A percentile compares a stretch with the other conserved stretches of the same genome.
Conservation (phyloP, 1,140 invertebrate genomes). For the Ctenoplectra terminalis region DNA sequence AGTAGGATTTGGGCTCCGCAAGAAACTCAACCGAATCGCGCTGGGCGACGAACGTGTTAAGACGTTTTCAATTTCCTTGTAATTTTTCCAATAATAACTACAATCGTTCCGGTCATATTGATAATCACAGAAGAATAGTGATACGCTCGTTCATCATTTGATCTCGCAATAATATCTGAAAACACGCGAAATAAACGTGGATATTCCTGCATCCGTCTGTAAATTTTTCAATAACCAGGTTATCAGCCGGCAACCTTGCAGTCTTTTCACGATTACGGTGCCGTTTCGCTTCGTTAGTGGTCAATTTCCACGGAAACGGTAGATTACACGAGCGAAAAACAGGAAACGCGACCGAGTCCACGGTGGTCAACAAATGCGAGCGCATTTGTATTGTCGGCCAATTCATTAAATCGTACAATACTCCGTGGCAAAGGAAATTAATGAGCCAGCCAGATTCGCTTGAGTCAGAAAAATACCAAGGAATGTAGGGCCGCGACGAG, state of each 20-base stretch:
- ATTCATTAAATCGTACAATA: conserved; percentile 51
- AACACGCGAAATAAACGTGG: neutral
- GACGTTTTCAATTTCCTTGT: too few species aligned
- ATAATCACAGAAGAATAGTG: too few species aligned
- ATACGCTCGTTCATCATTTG: too few species aligned
- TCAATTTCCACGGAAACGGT: conserved; percentile 46
- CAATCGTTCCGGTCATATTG: too few species aligned
- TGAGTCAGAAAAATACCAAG: conserved; percentile 1
- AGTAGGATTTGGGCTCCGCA: too few species aligned
- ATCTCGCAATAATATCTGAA: too few species aligned
- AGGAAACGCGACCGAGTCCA: conserved; percentile 35
- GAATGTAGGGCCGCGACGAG: neutral
- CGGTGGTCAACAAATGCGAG: conserved; percentile 47
- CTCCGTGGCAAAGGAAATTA: conserved; percentile 32
- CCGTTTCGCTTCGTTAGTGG: conserved; percentile 51
- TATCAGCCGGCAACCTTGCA: neutral
- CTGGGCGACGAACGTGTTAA: too few species aligned
- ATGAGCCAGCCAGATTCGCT: conserved; percentile 1
- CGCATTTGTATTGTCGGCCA: conserved; percentile 44
- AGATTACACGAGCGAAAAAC: conserved; percentile 49
- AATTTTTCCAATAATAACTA: too few species aligned
- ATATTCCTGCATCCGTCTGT: neutral
- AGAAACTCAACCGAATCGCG: too few species aligned
- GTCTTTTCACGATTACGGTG: conserved; percentile 19
- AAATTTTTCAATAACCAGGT: conserved; percentile 33